A percentile compares a stretch with the other conserved stretches of the same genome.
These are phyloP conservation scores for Podilymbus podiceps DNA, from an alignment of 2,113 vertebrate species.

Conservation along the genomic window DNA sequence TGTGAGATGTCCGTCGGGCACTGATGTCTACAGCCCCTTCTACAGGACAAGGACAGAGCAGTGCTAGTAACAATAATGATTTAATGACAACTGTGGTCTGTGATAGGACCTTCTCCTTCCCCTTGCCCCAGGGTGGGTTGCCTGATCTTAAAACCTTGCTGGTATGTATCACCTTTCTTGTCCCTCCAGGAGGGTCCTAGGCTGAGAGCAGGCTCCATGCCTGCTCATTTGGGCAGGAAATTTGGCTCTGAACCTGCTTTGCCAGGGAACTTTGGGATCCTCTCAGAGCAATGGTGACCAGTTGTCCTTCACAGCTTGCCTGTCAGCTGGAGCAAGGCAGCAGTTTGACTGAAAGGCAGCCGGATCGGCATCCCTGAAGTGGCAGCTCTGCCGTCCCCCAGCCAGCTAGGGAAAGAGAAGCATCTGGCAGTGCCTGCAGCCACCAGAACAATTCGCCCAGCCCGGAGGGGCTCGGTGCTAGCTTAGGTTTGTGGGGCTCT, in stretches of 20 bases:
- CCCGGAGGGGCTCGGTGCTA: not conserved
- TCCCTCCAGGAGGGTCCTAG: not conserved
- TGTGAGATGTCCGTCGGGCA: not conserved
- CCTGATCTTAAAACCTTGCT: not conserved
- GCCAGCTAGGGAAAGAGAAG: not conserved
- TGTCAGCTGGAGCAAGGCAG: not conserved
- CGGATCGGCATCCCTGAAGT: not conserved
- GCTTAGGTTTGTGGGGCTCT: not conserved
- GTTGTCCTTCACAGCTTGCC: not conserved
- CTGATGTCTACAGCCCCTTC: not conserved
- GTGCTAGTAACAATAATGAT: not conserved
- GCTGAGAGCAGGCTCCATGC: not conserved
- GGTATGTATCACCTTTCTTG: not conserved
- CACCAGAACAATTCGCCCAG: not conserved
- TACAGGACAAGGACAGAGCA: not conserved
- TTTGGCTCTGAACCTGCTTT: not conserved
- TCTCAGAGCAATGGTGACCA: not conserved
- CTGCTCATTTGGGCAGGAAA: not conserved
- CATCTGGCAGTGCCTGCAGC: not conserved
- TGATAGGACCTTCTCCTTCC: not conserved
- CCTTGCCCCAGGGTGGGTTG: not conserved
- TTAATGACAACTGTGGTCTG: not conserved
- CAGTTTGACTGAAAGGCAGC: not conserved
- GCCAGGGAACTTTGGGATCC: not conserved
- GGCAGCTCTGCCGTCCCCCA: not conserved